Evolutionary conservation across 2,113 vertebrate species (phyloP), one percentile per base, ranked within the genome.

Genomic region (Trinectes maculatus): DNA sequence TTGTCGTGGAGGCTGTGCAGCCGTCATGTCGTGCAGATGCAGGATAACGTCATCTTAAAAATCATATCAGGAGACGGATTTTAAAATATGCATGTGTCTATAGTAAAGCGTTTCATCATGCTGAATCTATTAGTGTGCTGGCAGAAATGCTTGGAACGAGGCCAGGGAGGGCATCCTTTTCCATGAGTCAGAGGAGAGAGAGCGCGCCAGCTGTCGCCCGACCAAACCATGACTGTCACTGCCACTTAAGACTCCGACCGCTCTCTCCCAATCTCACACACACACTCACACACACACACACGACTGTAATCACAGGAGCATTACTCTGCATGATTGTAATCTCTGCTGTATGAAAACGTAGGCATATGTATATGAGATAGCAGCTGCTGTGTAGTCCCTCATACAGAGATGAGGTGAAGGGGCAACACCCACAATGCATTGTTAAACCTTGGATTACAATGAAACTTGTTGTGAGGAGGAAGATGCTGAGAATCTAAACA

Each of bases 321-420:
- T 83, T 70, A 68, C 22, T 6, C 62, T 54, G 57, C 65, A 55
- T 11, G 1, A 53, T 66, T 63, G 58, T 70, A 70, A 82, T 77
- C 77, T 68, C 71, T 56, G 48, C 53, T 49, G 29, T 77, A 42
- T 44, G 15, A 31, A 12, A 3, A 9, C 60, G 54, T 33, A 26
- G 21, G 13, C 18, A 6, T 64, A 49, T 53, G 68, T 70, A 51
- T 67, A 40, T 36, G 21, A 75, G 57, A 22, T 18, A 29, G 16
- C 6, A 21, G 29, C n/a, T 24, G 25, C 19, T 51, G 9, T 29
- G 34, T 5, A 15, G 5, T 24, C 24, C 16, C 15, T 31, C 13
- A 47, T 1, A 39, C 11, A 7, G 21, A 40, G 29, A 55, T 9
- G 15, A 64, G 39, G 39, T 19, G 16, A 22, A 4, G 3, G 3